phyloP scores from a whole-genome alignment of 2,113 vertebrate species.

The Stegostoma tigrinum region DNA sequence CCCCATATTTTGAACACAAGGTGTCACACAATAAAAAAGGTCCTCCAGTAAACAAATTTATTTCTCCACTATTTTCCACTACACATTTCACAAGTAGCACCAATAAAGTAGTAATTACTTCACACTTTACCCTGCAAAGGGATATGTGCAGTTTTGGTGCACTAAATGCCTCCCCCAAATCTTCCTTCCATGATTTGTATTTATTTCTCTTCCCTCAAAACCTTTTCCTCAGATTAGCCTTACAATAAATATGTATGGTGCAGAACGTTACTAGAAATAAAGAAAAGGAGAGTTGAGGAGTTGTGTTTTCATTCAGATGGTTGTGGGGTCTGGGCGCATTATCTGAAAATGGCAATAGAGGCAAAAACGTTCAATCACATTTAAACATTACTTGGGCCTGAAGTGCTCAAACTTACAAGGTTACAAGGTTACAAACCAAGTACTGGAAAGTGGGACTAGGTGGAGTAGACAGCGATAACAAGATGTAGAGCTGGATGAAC shows the following conservation, averaged over 20 bases:
- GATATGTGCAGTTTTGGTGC: background rate
- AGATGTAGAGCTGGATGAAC: too few species aligned
- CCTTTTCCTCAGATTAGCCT: background rate
- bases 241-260: background rate
- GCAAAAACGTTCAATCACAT: too few species aligned
- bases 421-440: too few species aligned
- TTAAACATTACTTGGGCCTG: too few species aligned
- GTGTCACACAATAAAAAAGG: background rate
- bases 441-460: too few species aligned
- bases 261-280: background rate
- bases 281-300: background rate
- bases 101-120: background rate
- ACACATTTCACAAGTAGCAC: background rate
- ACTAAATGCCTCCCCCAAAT: background rate
- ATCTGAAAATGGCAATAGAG: too few species aligned
- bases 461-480: too few species aligned
- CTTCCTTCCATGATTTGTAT: background rate
- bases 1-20: background rate
- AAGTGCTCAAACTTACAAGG: too few species aligned
- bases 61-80: slow-evolving; percentile 6
- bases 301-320: too few species aligned
- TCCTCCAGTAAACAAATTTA: background rate
- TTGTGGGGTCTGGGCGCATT: too few species aligned
- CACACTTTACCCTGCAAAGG: background rate
- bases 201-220: background rate